These are phyloP conservation scores for Dorcus hopei DNA, from an alignment of 2,888 invertebrate species.

Conservation along the genomic window DNA sequence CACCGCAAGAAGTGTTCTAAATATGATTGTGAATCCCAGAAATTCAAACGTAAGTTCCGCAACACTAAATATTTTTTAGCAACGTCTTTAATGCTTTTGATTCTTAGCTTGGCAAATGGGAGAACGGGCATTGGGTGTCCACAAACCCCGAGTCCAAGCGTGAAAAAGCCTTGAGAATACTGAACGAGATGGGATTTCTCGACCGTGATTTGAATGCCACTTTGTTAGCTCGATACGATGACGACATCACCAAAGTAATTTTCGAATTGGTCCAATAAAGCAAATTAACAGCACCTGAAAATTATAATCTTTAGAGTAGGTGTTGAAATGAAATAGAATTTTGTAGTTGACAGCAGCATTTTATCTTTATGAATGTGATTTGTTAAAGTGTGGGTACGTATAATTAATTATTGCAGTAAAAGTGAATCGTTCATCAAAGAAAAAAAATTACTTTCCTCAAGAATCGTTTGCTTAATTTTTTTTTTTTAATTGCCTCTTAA, in stretches of 20 bases:
- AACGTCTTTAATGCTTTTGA: background rate
- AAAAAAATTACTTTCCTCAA: too few species aligned
- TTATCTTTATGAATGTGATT: too few species aligned
- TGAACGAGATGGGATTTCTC: constrained; percentile 50
- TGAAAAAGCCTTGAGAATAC: constrained; percentile 40
- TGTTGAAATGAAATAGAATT: too few species aligned
- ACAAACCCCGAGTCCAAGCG: constrained; percentile 35
- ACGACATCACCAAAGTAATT: constrained; percentile 46
- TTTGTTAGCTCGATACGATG: constrained; percentile 45
- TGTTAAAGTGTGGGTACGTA: too few species aligned
- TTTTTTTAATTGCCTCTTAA: too few species aligned
- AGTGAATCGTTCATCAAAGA: too few species aligned
- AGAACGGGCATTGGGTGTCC: constrained; percentile 42
- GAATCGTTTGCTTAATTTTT: too few species aligned
- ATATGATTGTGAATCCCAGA: constrained; percentile 41
- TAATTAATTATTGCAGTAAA: too few species aligned
- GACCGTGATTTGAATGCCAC: constrained; percentile 47
- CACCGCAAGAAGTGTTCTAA: constrained; percentile 48
- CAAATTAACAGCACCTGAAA: constrained; percentile 20
- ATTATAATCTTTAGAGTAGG: too few species aligned
- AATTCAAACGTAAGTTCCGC: constrained; percentile 2
- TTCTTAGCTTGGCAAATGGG: constrained; percentile 37
- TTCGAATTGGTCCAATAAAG: constrained; percentile 39
- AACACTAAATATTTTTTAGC: background rate
- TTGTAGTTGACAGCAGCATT: too few species aligned